Evolutionary conservation across 53 echinoderm and acorn worm species (phyloP).

Genomic region (Hippasteria phrygiana): DNA sequence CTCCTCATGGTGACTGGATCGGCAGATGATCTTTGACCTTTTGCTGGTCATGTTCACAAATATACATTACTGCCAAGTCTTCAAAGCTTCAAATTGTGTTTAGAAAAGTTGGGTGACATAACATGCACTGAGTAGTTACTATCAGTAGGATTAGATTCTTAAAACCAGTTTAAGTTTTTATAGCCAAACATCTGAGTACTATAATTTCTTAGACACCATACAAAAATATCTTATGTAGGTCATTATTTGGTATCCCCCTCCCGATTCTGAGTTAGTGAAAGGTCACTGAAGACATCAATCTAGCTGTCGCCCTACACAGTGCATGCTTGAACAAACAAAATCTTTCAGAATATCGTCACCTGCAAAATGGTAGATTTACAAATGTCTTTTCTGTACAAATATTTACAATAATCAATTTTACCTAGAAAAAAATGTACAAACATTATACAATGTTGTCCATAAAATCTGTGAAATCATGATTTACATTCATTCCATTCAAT

Average conservation of each 20-base stretch:
- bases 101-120: constrained; percentile 19
- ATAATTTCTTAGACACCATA: no score
- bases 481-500: constrained; percentile 17
- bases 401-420: constrained; percentile 57
- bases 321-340: neutral
- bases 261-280: neutral
- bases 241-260: no score
- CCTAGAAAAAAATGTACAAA: constrained; percentile 61
- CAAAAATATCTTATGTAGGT: no score
- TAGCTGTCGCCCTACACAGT: neutral
- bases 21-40: constrained; percentile 3
- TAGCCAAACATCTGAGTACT: no score
- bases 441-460: constrained; percentile 57
- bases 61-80: neutral
- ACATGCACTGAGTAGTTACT: constrained; percentile 7
- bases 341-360: neutral
- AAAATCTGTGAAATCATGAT: constrained; percentile 54
- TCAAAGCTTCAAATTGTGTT: constrained; percentile 62
- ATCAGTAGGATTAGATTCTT: no score
- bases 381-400: constrained; percentile 49
- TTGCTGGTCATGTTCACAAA: neutral
- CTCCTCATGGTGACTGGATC: neutral
- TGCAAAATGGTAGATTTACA: constrained; percentile 50
- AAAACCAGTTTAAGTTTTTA: no score
- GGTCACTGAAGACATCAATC: neutral